phyloP scores from a whole-genome alignment of 1,140 invertebrate genomes.

The Rhopalosiphum maidis region DNA sequence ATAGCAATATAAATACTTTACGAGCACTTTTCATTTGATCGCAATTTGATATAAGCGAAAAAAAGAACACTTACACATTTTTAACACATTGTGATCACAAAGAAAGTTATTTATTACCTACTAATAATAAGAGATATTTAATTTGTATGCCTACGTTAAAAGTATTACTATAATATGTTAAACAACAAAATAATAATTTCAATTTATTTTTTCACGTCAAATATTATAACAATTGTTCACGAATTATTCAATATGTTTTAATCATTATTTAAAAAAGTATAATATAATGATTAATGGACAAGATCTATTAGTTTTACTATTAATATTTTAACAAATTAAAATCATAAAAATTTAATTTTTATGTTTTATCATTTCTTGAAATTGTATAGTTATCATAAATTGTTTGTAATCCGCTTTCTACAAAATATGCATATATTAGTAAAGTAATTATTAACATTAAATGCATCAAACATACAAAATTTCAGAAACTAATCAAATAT shows the following conservation, averaged over 20 bases:
- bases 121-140: background rate
- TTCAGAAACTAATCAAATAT: background rate
- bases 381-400: background rate
- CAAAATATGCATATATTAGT: background rate
- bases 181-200: background rate
- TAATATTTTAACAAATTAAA: too few relatives aligned
- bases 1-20: slow-evolving; percentile 33
- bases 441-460: background rate
- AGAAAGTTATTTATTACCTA: slow-evolving; percentile 10
- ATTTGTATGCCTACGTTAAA: background rate
- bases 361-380: background rate
- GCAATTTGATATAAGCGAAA: background rate
- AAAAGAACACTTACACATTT: background rate
- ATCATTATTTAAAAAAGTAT: too few relatives aligned
- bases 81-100: slow-evolving; percentile 1
- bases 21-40: slow-evolving; percentile 26
- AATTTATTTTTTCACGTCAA: background rate
- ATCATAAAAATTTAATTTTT: too few relatives aligned
- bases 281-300: too few relatives aligned
- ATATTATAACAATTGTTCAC: background rate
- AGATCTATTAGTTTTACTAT: too few relatives aligned
- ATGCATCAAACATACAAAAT: background rate
- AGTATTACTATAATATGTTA: background rate
- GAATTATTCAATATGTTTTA: background rate
- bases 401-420: background rate